Conservation (phyloP, 2,797 vertebrate species). For the Orestias chungarensis region DNA sequence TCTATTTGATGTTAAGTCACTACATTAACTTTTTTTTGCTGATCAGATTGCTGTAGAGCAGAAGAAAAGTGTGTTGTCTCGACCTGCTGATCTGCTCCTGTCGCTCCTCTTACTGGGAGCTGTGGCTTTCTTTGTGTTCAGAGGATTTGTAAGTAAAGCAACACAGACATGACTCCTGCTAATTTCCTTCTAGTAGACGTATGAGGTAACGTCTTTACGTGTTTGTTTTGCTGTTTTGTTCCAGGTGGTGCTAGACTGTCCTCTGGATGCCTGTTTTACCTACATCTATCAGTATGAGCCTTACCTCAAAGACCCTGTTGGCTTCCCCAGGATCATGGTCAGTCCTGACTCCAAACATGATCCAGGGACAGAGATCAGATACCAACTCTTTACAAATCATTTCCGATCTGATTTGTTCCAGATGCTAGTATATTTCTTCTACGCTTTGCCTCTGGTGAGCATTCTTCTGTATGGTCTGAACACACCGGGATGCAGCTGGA, state of each 20-base stretch:
- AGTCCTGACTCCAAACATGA: constrained; percentile 38
- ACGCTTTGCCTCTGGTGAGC: constrained; percentile 84
- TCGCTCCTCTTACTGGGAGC: constrained; percentile 73
- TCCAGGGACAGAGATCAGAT: not conserved
- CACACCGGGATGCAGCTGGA: constrained; percentile 88
- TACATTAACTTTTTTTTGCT: constrained; percentile 5
- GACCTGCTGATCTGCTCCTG: constrained; percentile 85
- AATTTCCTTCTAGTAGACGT: not conserved
- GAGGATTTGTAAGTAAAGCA: constrained; percentile 85
- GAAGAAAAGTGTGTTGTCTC: constrained; percentile 76
- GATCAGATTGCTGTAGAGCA: constrained; percentile 83
- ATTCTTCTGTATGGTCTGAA: constrained; percentile 82
- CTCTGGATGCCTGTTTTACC: constrained; percentile 86
- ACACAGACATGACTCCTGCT: not conserved
- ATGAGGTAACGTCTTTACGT: not conserved
- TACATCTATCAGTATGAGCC: constrained; percentile 94
- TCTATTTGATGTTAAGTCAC: not conserved
- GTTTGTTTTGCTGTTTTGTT: constrained; percentile 8
- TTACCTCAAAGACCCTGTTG: constrained; percentile 91
- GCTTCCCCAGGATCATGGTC: constrained; percentile 91
- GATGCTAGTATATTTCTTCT: constrained; percentile 92
- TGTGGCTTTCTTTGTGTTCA: constrained; percentile 84
- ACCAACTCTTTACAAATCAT: not conserved
- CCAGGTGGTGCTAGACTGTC: constrained; percentile 92
- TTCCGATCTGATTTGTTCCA: constrained; percentile 45